Evolutionary conservation across 2,888 invertebrate species (phyloP), one percentile per base, ranked within the genome.

Genomic region (Timandra comae): DNA sequence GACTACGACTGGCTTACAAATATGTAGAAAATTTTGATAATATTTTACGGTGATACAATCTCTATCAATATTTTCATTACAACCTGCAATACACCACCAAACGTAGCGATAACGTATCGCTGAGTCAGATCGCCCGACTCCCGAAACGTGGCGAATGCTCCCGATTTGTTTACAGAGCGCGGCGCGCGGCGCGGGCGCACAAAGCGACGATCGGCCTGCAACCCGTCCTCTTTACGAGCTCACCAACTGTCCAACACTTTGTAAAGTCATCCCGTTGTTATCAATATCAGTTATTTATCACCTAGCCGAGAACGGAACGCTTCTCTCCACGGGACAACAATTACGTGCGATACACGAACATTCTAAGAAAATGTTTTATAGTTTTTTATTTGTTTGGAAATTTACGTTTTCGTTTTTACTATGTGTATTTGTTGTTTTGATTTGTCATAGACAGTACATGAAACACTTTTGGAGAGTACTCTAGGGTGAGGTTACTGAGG

Each of bases 281-380:
- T 85, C 82, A 84, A 84, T 84, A 69, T 81, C 74, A 73, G 76
- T 84, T 79, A 84, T 84, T 84, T 85, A 85, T 81, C 71, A 66
- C 69, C 59, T 41, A 46, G 49, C 54, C 59, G 75, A 63, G 74
- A 77, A 73, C 72, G 77, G 68, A 76, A 73, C 70, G 63, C 73
- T 52, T 81, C 82, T 61, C 43, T 81, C 71, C 46, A 33, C 80
- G 66, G 73, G 50, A 66, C 35, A 38, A 38, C 33, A 43, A 39
- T 62, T 60, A 61, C 49, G 8, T 9, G 9, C 22, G 22, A 21
- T 21, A 21, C 21, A 7, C 21, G 8, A 21, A 21, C 8, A 7
- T 21, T 21, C 21, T 21, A 7, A 8, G 21, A n/a, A 21, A 21
- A 1, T 21, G 21, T 21, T 21, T 7, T 21, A 21, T 21, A 7